phyloP scores from a whole-genome alignment of 2,113 vertebrate species.

The pig (Sus scrofa) region T2T-Sscrofa CM000830.6:28728001-28728500 shows the following conservation, averaged over 20 bases:
- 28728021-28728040: neutral
- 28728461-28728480: conserved; percentile 45
- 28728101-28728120: neutral
- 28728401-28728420: neutral
- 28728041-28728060: neutral
- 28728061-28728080: conserved; percentile 1
- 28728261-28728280: neutral
- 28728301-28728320: neutral
- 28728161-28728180: neutral
- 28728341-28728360: neutral
- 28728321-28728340: neutral
- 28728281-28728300: neutral
- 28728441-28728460: conserved; percentile 7
- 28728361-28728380: conserved; percentile 53
- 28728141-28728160: neutral
- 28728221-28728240: neutral
- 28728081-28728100: neutral
- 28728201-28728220: neutral
- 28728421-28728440: conserved; percentile 40
- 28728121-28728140: neutral
- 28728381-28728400: neutral
- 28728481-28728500: conserved; percentile 44
- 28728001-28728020: neutral
- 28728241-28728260: neutral
- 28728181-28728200: neutral